Evolutionary conservation across 1,140 invertebrate species (phyloP), one percentile per base, ranked within the genome.

Genomic region (Idris sp.): DNA sequence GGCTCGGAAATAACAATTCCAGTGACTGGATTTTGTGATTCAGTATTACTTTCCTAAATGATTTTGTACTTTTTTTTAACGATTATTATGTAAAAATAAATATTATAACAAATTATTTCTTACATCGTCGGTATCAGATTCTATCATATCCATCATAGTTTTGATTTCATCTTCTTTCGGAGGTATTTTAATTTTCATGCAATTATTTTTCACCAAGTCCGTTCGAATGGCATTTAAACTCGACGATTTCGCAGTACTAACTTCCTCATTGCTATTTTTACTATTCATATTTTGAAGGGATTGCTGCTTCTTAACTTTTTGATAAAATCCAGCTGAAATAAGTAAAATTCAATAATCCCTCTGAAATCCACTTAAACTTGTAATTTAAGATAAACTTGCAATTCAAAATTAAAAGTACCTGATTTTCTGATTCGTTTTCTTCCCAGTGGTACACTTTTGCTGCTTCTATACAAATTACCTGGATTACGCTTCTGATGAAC

Each of bases 81-180:
- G n/a, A n/a, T n/a, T 22, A 30, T 31, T 16, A 11, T 4, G 8
- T 16, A 59, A 59, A 2, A 28, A 14, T 13, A 28, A 7, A 2
- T 4, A 33, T 7, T 3, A 33, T 13, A 7, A 13, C n/a, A 33
- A 33, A 2, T n/a, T n/a, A 31, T 22, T 49, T n/a, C 65, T 79
- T 77, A 85, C 85, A 51, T 78, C 72, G 41, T 85, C 83, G 9
- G 80, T 82, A 71, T 85, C 80, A 19, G 76, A 72, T 26, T 78
- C 74, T 36, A 86, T 64, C 53, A 77, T 81, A 53, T 84, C 84
- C 82, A 88, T 86, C 71, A 87, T 80, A 4, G 86, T 88, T 51
- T 78, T 80, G 44, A 88, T 84, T 44, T 88, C 82, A 58, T 86
- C 86, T 13, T 86, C 85, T 53, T 84, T 86, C 8, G 53, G 58